Conservation (phyloP, 2,113 vertebrate species). For the Laticauda laticaudata region DNA sequence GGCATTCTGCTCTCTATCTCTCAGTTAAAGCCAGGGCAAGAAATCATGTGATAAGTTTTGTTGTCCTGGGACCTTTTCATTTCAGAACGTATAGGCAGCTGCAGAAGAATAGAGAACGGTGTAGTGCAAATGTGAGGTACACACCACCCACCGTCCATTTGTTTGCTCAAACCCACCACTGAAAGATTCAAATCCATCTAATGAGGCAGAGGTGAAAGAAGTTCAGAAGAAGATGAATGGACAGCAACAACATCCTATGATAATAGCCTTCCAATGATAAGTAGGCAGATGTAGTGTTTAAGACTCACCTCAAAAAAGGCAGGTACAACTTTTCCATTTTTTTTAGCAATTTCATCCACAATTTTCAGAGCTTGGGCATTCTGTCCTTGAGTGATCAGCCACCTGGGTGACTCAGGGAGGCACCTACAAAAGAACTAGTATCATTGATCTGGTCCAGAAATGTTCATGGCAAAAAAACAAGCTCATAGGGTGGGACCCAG, state of each 20-base stretch:
- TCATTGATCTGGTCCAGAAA: not conserved
- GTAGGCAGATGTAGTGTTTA: not conserved
- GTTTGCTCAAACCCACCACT: not conserved
- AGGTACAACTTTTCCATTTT: slow-evolving; percentile 67
- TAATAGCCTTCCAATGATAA: not conserved
- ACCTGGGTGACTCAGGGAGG: slow-evolving; percentile 77
- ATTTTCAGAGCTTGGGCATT: slow-evolving; percentile 67
- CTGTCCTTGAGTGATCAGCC: slow-evolving; percentile 76
- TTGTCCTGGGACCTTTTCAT: not conserved
- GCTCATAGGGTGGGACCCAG: not conserved
- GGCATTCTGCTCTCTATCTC: not conserved
- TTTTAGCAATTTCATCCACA: slow-evolving; percentile 70
- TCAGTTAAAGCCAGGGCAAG: not conserved
- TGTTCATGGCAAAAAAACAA: not conserved
- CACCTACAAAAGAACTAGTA: slow-evolving; percentile 58
- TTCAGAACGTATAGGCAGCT: not conserved
- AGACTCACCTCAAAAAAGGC: slow-evolving; percentile 66
- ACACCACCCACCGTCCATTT: not conserved
- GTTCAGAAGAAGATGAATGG: not conserved
- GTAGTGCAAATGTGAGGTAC: not conserved
- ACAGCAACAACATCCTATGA: not conserved
- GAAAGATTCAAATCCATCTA: not conserved
- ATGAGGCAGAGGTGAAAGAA: not conserved
- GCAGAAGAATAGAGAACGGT: not conserved
- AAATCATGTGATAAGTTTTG: not conserved